These are phyloP conservation scores for Spodoptera frugiperda DNA, from an alignment of 1,140 invertebrate genomes.

Conservation along the genomic window DNA sequence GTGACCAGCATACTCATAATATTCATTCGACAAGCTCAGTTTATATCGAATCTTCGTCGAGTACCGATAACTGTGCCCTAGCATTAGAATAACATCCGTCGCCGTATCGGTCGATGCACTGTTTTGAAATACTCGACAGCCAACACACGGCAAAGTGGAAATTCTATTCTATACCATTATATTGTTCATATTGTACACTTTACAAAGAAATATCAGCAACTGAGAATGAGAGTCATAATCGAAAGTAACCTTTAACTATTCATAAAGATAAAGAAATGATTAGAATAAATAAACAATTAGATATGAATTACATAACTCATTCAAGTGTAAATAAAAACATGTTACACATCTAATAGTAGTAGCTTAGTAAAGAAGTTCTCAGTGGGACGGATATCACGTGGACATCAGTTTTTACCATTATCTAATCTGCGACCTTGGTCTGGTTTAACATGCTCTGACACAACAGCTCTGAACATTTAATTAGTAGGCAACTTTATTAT, in stretches of 20 bases:
- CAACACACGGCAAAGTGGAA: not conserved
- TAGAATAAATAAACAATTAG: constrained; percentile 15
- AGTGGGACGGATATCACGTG: constrained; percentile 10
- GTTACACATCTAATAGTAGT: not conserved
- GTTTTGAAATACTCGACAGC: constrained; percentile 32
- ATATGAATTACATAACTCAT: constrained; percentile 2
- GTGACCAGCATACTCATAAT: constrained; percentile 14
- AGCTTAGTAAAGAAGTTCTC: not conserved
- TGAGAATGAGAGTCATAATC: constrained; percentile 1
- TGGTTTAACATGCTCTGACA: constrained; percentile 27
- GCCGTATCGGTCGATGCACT: constrained; percentile 25
- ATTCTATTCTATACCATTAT: not conserved
- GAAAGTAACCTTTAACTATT: constrained; percentile 33
- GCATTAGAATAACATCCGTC: constrained; percentile 28
- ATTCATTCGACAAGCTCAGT: not conserved
- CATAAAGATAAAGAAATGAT: not conserved
- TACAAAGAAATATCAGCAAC: too few species aligned
- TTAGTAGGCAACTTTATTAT: constrained; percentile 26
- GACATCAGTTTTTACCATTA: constrained; percentile 42
- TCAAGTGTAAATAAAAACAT: constrained; percentile 8
- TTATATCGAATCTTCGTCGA: not conserved
- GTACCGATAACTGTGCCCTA: constrained; percentile 20
- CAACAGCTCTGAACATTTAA: constrained; percentile 38
- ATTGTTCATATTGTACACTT: too few species aligned
- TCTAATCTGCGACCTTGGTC: constrained; percentile 58